Percentiles rank a stretch among this genome's conserved stretches.
Evolutionary conservation across 2,888 invertebrate species (phyloP).

Genomic region (Aplocera efformata): DNA sequence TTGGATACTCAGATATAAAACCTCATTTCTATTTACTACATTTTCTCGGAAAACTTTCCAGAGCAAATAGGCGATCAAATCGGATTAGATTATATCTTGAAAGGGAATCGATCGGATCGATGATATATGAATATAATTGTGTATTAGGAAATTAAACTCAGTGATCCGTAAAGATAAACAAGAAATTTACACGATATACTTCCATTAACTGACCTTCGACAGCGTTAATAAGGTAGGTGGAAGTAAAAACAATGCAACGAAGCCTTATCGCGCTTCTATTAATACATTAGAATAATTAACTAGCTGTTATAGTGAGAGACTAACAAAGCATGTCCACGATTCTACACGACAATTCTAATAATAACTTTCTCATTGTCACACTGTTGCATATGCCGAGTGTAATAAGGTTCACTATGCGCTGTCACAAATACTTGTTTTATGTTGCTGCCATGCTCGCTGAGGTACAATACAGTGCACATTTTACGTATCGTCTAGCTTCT

Average conservation of each 20-base stretch:
- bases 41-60: slow-evolving; percentile 13
- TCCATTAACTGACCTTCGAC: slow-evolving; percentile 37
- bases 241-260: slow-evolving; percentile 28
- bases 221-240: slow-evolving; percentile 29
- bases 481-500: slow-evolving; percentile 12
- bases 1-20: slow-evolving; percentile 33
- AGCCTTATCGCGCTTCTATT: slow-evolving; percentile 32
- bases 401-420: slow-evolving; percentile 35
- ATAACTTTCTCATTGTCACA: slow-evolving; percentile 43
- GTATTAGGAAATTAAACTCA: slow-evolving; percentile 11
- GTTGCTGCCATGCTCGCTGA: slow-evolving; percentile 7
- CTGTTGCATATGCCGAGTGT: slow-evolving; percentile 29
- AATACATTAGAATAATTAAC: slow-evolving; percentile 48
- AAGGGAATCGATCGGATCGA: slow-evolving; percentile 3
- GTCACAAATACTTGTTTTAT: slow-evolving; percentile 27
- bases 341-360: slow-evolving; percentile 40
- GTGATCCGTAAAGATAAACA: slow-evolving; percentile 20
- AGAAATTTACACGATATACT: slow-evolving; percentile 17
- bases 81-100: slow-evolving; percentile 7
- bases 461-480: slow-evolving; percentile 7
- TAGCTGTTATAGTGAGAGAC: slow-evolving; percentile 28
- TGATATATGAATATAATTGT: slow-evolving; percentile 3
- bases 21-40: slow-evolving; percentile 26
- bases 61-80: slow-evolving; percentile 9
- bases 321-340: slow-evolving; percentile 41